Conservation (phyloP, 2,888 invertebrate species). For the Sinohyriopsis cumingii region DNA sequence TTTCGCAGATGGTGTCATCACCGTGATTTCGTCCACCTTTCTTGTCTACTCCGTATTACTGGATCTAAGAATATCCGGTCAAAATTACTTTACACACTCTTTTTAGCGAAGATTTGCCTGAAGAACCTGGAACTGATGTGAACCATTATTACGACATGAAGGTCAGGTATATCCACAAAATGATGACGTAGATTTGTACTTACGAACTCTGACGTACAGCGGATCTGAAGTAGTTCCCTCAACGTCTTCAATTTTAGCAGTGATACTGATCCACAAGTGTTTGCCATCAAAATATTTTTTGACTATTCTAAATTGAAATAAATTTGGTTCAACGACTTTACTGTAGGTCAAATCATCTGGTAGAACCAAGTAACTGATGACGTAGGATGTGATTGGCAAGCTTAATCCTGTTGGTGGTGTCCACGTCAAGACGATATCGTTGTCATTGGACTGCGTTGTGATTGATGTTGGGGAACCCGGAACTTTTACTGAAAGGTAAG, state of each 20-base stretch:
- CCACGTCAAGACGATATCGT: slow-evolving; percentile 22
- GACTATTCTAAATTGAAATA: slow-evolving; percentile 19
- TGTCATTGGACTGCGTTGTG: slow-evolving; percentile 1
- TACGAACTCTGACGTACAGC: slow-evolving; percentile 18
- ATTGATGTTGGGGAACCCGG: slow-evolving; percentile 22
- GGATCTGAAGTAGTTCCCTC: slow-evolving; percentile 13
- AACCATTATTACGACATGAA: no score
- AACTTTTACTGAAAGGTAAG: neutral
- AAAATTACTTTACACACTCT: no score
- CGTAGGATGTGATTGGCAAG: slow-evolving; percentile 22
- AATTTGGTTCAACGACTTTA: slow-evolving; percentile 9
- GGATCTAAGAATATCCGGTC: no score
- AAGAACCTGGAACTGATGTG: no score
- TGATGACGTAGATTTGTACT: no score
- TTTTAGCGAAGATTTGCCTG: no score
- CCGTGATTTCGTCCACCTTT: no score
- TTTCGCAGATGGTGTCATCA: no score
- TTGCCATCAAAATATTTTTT: slow-evolving; percentile 17
- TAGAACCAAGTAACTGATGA: slow-evolving; percentile 15
- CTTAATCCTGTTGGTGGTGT: slow-evolving; percentile 18
- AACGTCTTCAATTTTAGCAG: slow-evolving; percentile 13
- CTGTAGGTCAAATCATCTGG: neutral
- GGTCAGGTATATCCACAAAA: no score
- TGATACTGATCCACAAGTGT: slow-evolving; percentile 10
- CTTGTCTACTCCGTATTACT: no score